Percentiles rank a stretch among this genome's conserved stretches.
Evolutionary conservation across 2,797 vertebrate genomes (phyloP).

Genomic region (Erethizon dorsatum): DNA sequence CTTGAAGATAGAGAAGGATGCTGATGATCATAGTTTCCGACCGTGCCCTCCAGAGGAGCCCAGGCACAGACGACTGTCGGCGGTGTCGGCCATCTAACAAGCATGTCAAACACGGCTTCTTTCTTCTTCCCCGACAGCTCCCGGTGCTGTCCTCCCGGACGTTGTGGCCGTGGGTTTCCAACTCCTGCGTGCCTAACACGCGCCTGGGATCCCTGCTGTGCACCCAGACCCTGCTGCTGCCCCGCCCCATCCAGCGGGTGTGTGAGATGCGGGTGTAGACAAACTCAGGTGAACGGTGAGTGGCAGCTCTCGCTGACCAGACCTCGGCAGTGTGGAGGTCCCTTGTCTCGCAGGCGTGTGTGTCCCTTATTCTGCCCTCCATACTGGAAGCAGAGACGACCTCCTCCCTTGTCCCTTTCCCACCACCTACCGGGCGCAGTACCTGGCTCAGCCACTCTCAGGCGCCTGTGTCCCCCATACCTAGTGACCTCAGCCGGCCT

Average conservation of each 20-base stretch:
- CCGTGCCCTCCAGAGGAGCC: neutral
- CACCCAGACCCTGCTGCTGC: neutral
- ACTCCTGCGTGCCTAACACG: neutral
- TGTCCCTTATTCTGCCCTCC: neutral
- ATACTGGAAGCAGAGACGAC: neutral
- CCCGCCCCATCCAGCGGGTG: neutral
- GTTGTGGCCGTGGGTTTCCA: neutral
- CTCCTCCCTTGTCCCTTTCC: neutral
- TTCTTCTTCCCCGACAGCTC: neutral
- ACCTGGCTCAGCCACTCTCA: constrained; percentile 8
- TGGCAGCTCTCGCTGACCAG: neutral
- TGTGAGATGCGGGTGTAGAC: neutral
- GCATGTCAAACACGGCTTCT: neutral
- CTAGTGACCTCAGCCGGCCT: neutral
- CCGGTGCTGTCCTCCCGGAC: neutral
- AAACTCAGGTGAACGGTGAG: neutral
- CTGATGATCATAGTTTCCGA: neutral
- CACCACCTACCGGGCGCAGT: neutral
- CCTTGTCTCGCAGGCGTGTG: neutral
- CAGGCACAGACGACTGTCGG: neutral
- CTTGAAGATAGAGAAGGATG: neutral
- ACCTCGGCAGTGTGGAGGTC: neutral
- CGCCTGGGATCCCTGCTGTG: neutral
- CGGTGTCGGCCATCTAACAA: neutral
- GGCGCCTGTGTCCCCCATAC: neutral